A percentile compares a stretch with the other conserved stretches of the same genome.
Evolutionary conservation across 1,140 invertebrate genomes (phyloP).

Genomic region (Pentalonia nigronervosa): DNA sequence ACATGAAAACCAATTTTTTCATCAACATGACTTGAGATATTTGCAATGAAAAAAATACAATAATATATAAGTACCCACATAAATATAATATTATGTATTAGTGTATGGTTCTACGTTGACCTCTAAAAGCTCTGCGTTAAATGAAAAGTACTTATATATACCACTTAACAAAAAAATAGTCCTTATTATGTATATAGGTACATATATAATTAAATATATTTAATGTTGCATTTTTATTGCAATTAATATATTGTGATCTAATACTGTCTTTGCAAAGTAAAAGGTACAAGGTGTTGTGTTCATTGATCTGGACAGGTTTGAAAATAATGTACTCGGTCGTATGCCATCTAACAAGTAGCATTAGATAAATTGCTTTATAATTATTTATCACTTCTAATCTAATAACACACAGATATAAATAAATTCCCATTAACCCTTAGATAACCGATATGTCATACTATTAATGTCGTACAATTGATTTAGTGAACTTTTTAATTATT

Average conservation of each 20-base stretch:
- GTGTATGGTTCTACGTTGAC: neutral
- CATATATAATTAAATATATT: conserved; percentile 31
- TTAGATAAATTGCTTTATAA: neutral
- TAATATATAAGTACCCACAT: neutral
- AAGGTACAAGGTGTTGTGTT: conserved; percentile 9
- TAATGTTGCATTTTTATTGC: conserved; percentile 28
- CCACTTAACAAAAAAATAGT: neutral
- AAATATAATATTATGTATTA: neutral
- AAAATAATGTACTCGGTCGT: conserved; percentile 15
- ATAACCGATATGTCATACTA: neutral
- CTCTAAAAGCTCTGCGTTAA: conserved; percentile 11
- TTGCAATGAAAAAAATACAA: neutral
- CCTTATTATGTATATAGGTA: neutral
- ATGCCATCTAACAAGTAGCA: conserved; percentile 2
- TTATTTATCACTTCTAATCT: conserved; percentile 36
- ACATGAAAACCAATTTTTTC: neutral
- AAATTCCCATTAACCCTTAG: neutral
- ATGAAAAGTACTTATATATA: neutral
- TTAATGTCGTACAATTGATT: neutral
- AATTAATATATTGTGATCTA: conserved; percentile 49
- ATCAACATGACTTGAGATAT: neutral
- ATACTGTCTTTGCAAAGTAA: conserved; percentile 33
- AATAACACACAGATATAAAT: neutral
- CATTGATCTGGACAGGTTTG: conserved; percentile 44
- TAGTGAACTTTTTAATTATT: neutral